Evolutionary conservation across 1,140 invertebrate genomes (phyloP).

Genomic region (Archivesica marissinica): DNA sequence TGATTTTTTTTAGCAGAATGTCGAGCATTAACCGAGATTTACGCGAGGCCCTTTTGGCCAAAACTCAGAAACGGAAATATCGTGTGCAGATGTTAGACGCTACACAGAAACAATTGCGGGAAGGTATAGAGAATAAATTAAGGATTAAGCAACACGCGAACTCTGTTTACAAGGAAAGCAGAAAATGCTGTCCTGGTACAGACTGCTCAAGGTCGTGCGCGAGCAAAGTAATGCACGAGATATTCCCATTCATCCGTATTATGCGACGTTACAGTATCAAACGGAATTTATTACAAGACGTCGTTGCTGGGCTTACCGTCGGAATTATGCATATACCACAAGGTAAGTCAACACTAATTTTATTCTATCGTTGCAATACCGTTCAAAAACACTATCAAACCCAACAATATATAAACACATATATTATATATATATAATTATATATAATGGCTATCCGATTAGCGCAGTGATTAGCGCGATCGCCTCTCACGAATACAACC

Average conservation of each 20-base stretch:
- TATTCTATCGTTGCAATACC: too few species aligned
- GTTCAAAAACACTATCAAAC: too few species aligned
- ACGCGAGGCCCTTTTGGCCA: slow-evolving; percentile 42
- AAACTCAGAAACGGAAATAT: slow-evolving; percentile 49
- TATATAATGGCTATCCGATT: too few species aligned
- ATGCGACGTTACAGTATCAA: slow-evolving; percentile 82
- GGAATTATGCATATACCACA: slow-evolving; percentile 86
- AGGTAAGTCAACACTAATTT: too few species aligned
- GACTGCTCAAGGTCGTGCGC: slow-evolving; percentile 60
- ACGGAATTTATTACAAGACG: slow-evolving; percentile 82
- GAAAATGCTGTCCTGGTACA: slow-evolving; percentile 61
- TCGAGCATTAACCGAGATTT: slow-evolving; percentile 52
- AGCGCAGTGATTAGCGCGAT: too few species aligned
- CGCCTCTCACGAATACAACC: too few species aligned
- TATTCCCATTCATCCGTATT: slow-evolving; percentile 82
- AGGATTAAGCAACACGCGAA: slow-evolving; percentile 45
- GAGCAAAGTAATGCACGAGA: slow-evolving; percentile 64
- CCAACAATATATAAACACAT: too few species aligned
- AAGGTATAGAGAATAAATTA: slow-evolving; percentile 48
- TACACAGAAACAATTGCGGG: slow-evolving; percentile 44
- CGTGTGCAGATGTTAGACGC: slow-evolving; percentile 54
- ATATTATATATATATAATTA: too few species aligned
- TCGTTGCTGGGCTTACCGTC: slow-evolving; percentile 85
- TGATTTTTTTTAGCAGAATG: slow-evolving; percentile 6
- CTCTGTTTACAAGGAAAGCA: slow-evolving; percentile 14